Evolutionary conservation across 2,888 invertebrate species (phyloP).

Genomic region (Eupithecia pulchellata): DNA sequence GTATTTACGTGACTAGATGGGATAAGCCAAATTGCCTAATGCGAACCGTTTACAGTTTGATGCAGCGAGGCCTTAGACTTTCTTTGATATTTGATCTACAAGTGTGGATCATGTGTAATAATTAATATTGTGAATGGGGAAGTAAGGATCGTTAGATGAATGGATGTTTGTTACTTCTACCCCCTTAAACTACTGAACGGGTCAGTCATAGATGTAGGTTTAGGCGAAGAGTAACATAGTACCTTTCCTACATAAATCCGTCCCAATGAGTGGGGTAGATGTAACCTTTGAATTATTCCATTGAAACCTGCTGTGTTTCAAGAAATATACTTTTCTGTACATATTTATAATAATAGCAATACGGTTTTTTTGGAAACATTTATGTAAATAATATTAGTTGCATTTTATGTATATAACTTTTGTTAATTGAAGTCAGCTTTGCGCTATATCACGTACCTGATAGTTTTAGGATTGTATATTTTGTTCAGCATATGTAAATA

Average conservation of each 20-base stretch:
- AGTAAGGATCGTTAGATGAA: background rate
- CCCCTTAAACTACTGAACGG: too few species aligned
- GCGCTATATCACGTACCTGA: background rate
- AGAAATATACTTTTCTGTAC: background rate
- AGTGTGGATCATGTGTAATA: background rate
- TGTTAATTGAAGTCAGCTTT: background rate
- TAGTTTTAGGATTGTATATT: background rate
- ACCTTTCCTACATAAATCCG: too few species aligned
- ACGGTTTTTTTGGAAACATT: background rate
- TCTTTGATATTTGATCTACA: background rate
- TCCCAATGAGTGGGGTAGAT: too few species aligned
- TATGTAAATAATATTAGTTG: background rate
- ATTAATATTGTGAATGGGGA: background rate
- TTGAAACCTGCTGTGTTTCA: too few species aligned
- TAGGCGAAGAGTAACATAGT: too few species aligned
- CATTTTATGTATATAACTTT: background rate
- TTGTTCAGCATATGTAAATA: background rate
- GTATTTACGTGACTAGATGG: too few species aligned
- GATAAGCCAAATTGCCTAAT: background rate
- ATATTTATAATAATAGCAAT: background rate
- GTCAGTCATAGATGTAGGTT: too few species aligned
- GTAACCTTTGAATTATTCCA: too few species aligned
- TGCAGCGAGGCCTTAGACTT: background rate
- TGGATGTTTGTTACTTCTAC: too few species aligned
- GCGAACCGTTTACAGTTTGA: background rate